Evolutionary conservation across 2,113 vertebrate species (phyloP).

Genomic region (Varanus komodoensis): DNA sequence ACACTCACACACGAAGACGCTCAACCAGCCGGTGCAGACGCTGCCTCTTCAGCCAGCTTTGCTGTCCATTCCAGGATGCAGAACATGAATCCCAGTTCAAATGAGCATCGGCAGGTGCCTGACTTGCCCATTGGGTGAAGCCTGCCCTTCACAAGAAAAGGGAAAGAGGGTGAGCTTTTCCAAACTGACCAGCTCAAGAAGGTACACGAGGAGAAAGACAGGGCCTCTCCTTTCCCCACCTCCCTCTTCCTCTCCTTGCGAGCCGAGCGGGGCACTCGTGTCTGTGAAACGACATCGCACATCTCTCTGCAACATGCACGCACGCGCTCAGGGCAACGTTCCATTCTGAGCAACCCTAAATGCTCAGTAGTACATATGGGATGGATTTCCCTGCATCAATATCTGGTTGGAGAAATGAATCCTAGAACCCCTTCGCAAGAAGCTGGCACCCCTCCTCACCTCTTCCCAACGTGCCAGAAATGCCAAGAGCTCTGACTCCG

Average conservation of each 20-base stretch:
- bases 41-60: constrained; percentile 79
- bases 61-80: constrained; percentile 73
- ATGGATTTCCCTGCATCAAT: constrained; percentile 15
- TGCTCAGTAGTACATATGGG: neutral
- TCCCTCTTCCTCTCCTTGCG: constrained; percentile 18
- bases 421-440: constrained; percentile 34
- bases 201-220: constrained; percentile 24
- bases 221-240: neutral
- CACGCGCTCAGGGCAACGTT: neutral
- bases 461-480: constrained; percentile 67
- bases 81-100: constrained; percentile 76
- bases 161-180: constrained; percentile 22
- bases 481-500: constrained; percentile 70
- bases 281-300: neutral
- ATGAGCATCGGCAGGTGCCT: constrained; percentile 75
- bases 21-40: constrained; percentile 74
- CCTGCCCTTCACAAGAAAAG: constrained; percentile 47
- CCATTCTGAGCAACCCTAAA: neutral
- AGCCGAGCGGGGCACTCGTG: neutral
- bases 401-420: constrained; percentile 62
- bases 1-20: constrained; percentile 70
- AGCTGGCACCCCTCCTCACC: too few relatives aligned
- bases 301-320: neutral
- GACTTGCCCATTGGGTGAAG: constrained; percentile 59
- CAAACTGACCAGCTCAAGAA: constrained; percentile 15